Percentiles rank a stretch among this genome's conserved stretches.
phyloP scores from a whole-genome alignment of 2,888 invertebrate genomes.

The Mongoloraphidia duomilia region DNA sequence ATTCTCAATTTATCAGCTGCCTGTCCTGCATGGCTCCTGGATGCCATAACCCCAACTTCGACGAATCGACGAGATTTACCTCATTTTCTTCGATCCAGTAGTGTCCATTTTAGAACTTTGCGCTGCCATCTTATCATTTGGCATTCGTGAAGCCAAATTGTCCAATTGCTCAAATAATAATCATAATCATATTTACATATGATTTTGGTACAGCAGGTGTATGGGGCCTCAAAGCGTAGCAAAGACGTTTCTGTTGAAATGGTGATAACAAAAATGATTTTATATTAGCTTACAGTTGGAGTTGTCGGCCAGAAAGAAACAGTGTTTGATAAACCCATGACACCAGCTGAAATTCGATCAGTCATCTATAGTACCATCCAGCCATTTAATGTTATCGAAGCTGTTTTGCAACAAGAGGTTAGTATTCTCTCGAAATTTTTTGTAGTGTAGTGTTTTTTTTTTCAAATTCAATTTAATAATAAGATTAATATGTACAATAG shows the following conservation, averaged over 20 bases:
- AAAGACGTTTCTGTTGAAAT: no score
- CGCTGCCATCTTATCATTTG: background rate
- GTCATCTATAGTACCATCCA: slow-evolving; percentile 85
- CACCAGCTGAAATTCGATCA: slow-evolving; percentile 85
- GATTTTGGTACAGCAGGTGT: no score
- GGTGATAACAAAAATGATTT: slow-evolving; percentile 5
- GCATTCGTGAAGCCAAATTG: background rate
- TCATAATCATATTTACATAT: no score
- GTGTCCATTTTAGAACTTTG: background rate
- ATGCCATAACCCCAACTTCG: no score
- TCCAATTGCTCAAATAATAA: background rate
- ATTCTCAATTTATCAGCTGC: no score
- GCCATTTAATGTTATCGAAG: slow-evolving; percentile 80
- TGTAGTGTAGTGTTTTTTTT: background rate
- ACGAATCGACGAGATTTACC: no score
- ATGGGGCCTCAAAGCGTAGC: no score
- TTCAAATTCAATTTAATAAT: background rate
- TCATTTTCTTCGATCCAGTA: no score
- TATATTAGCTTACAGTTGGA: slow-evolving; percentile 68
- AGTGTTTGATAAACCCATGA: slow-evolving; percentile 95
- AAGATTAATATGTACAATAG: slow-evolving; percentile 26
- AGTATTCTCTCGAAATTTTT: slow-evolving; percentile 10
- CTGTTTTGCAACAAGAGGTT: slow-evolving; percentile 81
- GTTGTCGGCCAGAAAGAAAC: slow-evolving; percentile 90
- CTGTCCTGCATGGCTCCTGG: no score